A percentile compares a stretch with the other conserved stretches of the same genome.
phyloP scores from a whole-genome alignment of 30 jellyfish, hydroid and myxozoan genomes.

The Chrysaora quinquecirrha region DNA sequence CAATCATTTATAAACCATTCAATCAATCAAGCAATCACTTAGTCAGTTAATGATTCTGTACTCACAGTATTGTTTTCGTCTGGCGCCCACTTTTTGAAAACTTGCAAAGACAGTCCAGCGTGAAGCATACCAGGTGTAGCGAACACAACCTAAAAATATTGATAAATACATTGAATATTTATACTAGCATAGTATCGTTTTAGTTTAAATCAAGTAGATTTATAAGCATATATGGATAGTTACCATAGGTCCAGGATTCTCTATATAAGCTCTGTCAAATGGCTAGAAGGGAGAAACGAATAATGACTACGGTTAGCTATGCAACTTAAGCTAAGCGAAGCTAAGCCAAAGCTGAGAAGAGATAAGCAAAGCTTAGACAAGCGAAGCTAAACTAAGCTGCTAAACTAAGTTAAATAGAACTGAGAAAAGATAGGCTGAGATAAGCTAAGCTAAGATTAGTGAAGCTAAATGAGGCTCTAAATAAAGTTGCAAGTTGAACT shows the following conservation, averaged over 20 bases:
- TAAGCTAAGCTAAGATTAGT: neutral
- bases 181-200: too few relatives aligned
- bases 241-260: slow-evolving; percentile 99
- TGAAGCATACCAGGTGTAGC: slow-evolving; percentile 99
- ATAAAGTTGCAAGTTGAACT: too few relatives aligned
- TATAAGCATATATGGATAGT: too few relatives aligned
- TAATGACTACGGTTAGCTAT: too few relatives aligned
- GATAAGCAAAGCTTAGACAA: neutral
- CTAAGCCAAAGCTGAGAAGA: too few relatives aligned
- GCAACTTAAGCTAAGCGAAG: too few relatives aligned
- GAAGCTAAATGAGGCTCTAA: too few relatives aligned
- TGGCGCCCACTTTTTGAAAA: slow-evolving; percentile 98
- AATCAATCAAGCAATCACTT: neutral
- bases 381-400: neutral
- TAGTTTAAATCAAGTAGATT: too few relatives aligned
- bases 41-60: neutral
- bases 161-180: too few relatives aligned
- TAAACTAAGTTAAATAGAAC: too few relatives aligned
- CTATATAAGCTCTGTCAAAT: slow-evolving; percentile 94
- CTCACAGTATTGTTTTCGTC: slow-evolving; percentile 89
- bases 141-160: slow-evolving; percentile 73
- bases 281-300: slow-evolving; percentile 59
- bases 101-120: slow-evolving; percentile 98
- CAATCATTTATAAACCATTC: too few relatives aligned
- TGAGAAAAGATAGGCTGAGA: neutral